phyloP scores from a whole-genome alignment of 1,140 invertebrate species.

The Panagrolaimus sp. region DNA sequence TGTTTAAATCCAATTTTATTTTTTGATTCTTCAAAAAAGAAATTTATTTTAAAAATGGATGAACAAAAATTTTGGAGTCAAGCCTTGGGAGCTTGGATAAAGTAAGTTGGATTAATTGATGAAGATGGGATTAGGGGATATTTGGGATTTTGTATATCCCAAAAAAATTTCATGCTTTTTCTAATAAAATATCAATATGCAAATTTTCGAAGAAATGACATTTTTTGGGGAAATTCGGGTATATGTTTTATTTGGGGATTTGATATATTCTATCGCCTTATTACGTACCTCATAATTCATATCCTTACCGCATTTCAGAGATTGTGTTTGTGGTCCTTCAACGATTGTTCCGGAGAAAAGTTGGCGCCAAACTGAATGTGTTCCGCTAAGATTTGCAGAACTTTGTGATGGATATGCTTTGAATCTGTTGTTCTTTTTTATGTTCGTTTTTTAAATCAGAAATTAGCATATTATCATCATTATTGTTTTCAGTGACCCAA shows the following conservation, averaged over 20 bases:
- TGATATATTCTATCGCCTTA: neutral
- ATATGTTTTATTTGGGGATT: no score
- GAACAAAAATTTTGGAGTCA: conserved; percentile 16
- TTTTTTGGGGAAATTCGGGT: no score
- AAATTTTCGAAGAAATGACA: no score
- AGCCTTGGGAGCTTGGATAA: conserved; percentile 12
- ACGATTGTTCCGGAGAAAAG: conserved; percentile 1
- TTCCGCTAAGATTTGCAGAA: conserved; percentile 5
- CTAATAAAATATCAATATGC: no score
- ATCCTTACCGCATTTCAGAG: neutral
- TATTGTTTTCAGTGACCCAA: neutral
- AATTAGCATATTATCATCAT: neutral
- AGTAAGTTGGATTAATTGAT: neutral
- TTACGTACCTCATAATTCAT: neutral
- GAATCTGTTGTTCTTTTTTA: conserved; percentile 8
- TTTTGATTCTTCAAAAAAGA: no score
- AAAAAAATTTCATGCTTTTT: no score
- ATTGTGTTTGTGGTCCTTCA: conserved; percentile 7
- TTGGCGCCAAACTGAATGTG: conserved; percentile 7
- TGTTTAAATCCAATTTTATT: no score
- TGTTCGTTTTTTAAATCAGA: neutral
- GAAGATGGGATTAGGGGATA: no score
- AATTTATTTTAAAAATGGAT: no score
- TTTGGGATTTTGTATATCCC: no score
- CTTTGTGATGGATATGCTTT: conserved; percentile 17